phyloP scores from a whole-genome alignment of 1,140 invertebrate genomes.

The Dreissena polymorpha region DNA sequence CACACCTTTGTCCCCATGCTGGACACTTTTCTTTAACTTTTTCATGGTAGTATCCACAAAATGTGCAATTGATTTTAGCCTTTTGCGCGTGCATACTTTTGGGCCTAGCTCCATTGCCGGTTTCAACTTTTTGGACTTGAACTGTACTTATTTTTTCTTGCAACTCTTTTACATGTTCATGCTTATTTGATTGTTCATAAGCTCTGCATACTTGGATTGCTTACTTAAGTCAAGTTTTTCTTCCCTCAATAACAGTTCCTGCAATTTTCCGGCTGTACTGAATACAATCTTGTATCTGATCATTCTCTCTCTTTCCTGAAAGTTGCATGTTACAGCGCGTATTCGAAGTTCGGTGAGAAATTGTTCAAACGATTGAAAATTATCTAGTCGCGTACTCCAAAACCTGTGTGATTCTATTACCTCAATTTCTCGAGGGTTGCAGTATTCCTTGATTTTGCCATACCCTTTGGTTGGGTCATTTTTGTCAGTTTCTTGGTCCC shows the following conservation, averaged over 20 bases:
- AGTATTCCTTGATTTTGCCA: slow-evolving; percentile 37
- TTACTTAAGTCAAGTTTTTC: slow-evolving; percentile 12
- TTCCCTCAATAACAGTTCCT: slow-evolving; percentile 31
- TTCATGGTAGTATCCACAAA: slow-evolving; percentile 48
- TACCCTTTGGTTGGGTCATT: slow-evolving; percentile 25
- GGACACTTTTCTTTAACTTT: slow-evolving; percentile 46
- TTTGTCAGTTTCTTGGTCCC: slow-evolving; percentile 8
- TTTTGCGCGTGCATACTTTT: background rate
- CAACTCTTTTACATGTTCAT: slow-evolving; percentile 25
- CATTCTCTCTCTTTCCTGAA: slow-evolving; percentile 25
- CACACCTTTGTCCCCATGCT: slow-evolving; percentile 54
- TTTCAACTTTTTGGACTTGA: background rate
- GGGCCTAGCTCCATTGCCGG: background rate
- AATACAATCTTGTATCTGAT: slow-evolving; percentile 40
- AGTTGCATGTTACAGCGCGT: slow-evolving; percentile 35
- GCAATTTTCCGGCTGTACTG: slow-evolving; percentile 7
- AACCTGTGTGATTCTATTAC: slow-evolving; percentile 45
- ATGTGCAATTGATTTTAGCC: slow-evolving; percentile 19
- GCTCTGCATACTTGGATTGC: slow-evolving; percentile 6
- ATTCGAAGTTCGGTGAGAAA: slow-evolving; percentile 37
- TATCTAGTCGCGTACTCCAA: slow-evolving; percentile 26
- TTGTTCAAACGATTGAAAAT: slow-evolving; percentile 18
- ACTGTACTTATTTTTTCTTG: slow-evolving; percentile 10
- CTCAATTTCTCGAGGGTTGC: slow-evolving; percentile 37
- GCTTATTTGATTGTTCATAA: slow-evolving; percentile 29